phyloP scores from a whole-genome alignment of 2,888 invertebrate species.

The Oscheius sp. region DNA sequence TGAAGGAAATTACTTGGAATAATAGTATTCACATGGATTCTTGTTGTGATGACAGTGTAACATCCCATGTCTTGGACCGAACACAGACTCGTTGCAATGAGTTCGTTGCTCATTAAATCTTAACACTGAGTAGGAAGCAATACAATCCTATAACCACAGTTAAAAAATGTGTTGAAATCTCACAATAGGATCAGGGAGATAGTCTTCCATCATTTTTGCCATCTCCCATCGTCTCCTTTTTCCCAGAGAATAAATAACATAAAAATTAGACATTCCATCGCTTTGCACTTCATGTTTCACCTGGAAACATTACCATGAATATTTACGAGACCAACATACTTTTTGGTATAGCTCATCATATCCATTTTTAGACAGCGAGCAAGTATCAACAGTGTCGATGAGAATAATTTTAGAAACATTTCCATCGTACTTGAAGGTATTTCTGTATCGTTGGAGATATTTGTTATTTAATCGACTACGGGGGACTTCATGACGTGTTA shows the following conservation, averaged over 20 bases:
- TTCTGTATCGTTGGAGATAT: conserved; percentile 2
- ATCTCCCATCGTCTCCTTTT: conserved; percentile 11
- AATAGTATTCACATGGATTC: conserved; percentile 7
- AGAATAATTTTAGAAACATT: conserved; percentile 5
- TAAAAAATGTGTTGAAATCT: not conserved
- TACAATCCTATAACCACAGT: not conserved
- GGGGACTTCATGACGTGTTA: conserved; percentile 2
- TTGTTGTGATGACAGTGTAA: not conserved
- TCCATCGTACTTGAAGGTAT: not conserved
- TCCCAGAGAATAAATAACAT: conserved; percentile 10
- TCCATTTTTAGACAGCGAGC: not conserved
- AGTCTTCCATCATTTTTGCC: not conserved
- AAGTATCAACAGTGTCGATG: not conserved
- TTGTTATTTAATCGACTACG: conserved; percentile 10
- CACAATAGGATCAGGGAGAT: conserved; percentile 6
- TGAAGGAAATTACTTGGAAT: not conserved
- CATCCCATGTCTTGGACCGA: not conserved
- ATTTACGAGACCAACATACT: not conserved
- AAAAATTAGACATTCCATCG: not conserved
- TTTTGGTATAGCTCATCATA: not conserved
- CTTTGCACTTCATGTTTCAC: not conserved
- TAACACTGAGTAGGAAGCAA: not conserved
- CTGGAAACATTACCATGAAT: too few species aligned
- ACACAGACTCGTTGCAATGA: not conserved
- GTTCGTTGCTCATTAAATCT: conserved; percentile 2